These are phyloP conservation scores for Acrocephalus arundinaceus DNA, from an alignment of 2,113 vertebrate genomes.

Conservation along the genomic window DNA sequence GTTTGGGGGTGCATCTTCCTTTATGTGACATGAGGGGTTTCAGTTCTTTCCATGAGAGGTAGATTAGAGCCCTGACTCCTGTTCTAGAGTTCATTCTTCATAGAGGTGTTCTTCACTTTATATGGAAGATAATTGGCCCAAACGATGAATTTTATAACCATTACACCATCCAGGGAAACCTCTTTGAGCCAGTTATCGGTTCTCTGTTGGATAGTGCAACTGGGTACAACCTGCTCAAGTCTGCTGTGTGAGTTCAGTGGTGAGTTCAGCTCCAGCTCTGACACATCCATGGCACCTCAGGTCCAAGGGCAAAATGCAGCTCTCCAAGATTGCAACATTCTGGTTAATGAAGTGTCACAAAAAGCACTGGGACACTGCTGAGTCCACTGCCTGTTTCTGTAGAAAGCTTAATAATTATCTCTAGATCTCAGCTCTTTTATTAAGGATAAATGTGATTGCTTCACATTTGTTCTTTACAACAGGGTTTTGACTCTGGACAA, in stretches of 20 bases:
- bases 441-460: neutral
- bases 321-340: no score
- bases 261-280: constrained; percentile 59
- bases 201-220: constrained; percentile 94
- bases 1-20: neutral
- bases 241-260: constrained; percentile 97
- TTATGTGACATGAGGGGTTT: fast-evolving
- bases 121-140: constrained; percentile 93
- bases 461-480: neutral
- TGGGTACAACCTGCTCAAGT: constrained; percentile 95
- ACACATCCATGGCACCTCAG: neutral
- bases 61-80: neutral
- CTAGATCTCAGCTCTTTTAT: neutral
- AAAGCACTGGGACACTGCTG: neutral
- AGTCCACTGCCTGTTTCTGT: neutral
- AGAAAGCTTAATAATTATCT: neutral
- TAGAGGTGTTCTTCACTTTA: constrained; percentile 89
- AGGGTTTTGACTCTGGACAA: neutral
- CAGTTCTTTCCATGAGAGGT: neutral
- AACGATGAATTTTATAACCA: constrained; percentile 97
- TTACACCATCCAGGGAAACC: constrained; percentile 94
- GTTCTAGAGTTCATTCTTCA: neutral
- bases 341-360: neutral
- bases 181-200: constrained; percentile 94
- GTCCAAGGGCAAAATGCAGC: neutral